Conservation (phyloP, 2,113 vertebrate genomes). For the Chrysemys picta region DNA sequence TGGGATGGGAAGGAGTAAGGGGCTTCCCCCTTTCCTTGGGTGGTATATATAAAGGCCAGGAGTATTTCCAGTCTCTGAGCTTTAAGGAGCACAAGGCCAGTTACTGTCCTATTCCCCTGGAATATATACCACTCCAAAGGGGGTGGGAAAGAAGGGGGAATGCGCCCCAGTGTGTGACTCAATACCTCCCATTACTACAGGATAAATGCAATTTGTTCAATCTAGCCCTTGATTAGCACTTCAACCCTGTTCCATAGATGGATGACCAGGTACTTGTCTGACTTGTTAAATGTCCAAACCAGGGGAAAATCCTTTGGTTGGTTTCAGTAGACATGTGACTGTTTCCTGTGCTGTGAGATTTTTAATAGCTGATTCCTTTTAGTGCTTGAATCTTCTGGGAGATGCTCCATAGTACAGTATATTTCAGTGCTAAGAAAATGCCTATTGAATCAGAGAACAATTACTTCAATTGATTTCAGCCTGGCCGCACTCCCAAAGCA, state of each 20-base stretch:
- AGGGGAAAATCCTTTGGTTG: not conserved
- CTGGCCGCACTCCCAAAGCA: constrained; percentile 41
- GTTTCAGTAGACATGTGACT: rapidly evolving
- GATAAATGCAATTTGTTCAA: not conserved
- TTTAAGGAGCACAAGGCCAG: not conserved
- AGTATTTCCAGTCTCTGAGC: not conserved
- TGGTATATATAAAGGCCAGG: not conserved
- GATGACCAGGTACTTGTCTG: not conserved
- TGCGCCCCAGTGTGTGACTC: not conserved
- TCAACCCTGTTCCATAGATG: not conserved
- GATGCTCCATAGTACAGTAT: not conserved
- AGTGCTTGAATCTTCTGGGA: not conserved
- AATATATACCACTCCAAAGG: no score
- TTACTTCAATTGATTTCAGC: constrained; percentile 39
- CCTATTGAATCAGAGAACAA: constrained; percentile 8
- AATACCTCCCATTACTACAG: not conserved
- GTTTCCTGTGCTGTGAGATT: not conserved
- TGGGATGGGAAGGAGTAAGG: not conserved
- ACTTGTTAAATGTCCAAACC: not conserved
- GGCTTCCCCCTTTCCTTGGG: not conserved
- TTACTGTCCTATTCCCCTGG: not conserved
- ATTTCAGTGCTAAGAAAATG: not conserved
- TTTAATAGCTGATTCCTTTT: not conserved
- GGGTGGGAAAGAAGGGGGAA: not conserved
- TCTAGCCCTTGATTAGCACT: not conserved